phyloP scores from a whole-genome alignment of 2,797 vertebrate genomes.

The Gobio occitaniae region DNA sequence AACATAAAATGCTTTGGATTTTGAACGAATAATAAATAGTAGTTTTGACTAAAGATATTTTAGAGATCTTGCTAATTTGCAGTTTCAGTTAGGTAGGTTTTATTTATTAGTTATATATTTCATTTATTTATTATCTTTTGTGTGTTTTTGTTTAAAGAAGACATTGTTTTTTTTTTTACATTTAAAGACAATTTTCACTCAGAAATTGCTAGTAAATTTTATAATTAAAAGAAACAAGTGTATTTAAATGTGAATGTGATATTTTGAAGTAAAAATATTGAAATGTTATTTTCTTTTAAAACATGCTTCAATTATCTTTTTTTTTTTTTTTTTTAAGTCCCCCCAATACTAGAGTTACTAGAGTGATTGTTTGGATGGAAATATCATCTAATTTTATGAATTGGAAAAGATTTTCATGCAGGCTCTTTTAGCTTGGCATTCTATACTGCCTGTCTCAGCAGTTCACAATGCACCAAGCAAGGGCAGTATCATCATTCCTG shows the following conservation, averaged over 20 bases:
- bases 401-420: conserved; percentile 74
- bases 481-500: conserved; percentile 73
- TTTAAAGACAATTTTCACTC: not conserved
- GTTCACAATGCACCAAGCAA: conserved; percentile 73
- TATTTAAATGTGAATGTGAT: not conserved
- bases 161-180: too few relatives aligned
- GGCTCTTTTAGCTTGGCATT: conserved; percentile 70
- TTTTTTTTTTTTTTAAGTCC: too few relatives aligned
- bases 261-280: not conserved
- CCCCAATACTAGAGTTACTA: not conserved
- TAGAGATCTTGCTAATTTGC: not conserved
- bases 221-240: not conserved
- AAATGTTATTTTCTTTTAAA: not conserved
- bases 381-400: conserved; percentile 77
- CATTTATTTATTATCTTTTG: not conserved
- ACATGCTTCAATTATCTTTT: not conserved
- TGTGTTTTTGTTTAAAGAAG: not conserved
- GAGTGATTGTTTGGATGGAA: conserved; percentile 60
- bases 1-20: conserved; percentile 71
- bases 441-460: conserved; percentile 79
- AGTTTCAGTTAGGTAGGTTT: not conserved
- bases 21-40: conserved; percentile 63
- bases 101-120: not conserved
- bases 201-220: not conserved
- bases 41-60: conserved; percentile 60